These are phyloP conservation scores for Uloborus diversus DNA, from an alignment of 1,140 invertebrate species.

Conservation along the genomic window DNA sequence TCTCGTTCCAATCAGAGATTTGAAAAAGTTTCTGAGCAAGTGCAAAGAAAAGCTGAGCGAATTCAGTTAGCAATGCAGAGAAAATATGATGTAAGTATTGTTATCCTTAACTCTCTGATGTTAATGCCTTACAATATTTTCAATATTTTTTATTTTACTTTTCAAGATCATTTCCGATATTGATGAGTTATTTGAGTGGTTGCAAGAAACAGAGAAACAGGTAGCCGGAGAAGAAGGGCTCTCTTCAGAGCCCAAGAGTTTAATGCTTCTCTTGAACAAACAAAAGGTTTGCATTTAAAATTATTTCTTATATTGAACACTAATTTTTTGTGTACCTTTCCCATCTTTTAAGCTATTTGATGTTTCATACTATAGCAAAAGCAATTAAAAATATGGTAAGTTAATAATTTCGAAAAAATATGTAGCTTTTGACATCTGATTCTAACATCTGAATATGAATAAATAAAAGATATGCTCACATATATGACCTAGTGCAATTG, in stretches of 20 bases:
- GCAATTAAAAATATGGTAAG: too few species aligned
- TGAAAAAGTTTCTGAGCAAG: slow-evolving; percentile 92
- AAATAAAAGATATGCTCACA: too few species aligned
- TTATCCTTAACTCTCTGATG: not conserved
- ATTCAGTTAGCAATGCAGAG: slow-evolving; percentile 87
- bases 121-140: not conserved
- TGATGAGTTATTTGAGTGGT: slow-evolving; percentile 96
- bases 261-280: slow-evolving; percentile 90
- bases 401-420: too few species aligned
- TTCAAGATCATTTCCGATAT: slow-evolving; percentile 82
- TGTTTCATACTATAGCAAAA: too few species aligned
- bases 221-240: slow-evolving; percentile 86
- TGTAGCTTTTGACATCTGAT: too few species aligned
- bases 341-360: too few species aligned
- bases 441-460: too few species aligned
- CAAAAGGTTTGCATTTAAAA: slow-evolving; percentile 71
- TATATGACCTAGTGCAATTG: too few species aligned
- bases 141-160: not conserved
- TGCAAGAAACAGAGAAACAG: slow-evolving; percentile 86
- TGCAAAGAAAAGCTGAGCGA: slow-evolving; percentile 90
- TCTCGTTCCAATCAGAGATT: slow-evolving; percentile 91
- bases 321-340: too few species aligned
- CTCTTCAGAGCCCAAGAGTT: slow-evolving; percentile 84
- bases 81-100: slow-evolving; percentile 63
- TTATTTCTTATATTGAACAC: too few species aligned